Base-by-base conservation (phyloP, 30 jellyfish, hydroid and myxozoan species). In the Chironex yamaguchii region DNA sequence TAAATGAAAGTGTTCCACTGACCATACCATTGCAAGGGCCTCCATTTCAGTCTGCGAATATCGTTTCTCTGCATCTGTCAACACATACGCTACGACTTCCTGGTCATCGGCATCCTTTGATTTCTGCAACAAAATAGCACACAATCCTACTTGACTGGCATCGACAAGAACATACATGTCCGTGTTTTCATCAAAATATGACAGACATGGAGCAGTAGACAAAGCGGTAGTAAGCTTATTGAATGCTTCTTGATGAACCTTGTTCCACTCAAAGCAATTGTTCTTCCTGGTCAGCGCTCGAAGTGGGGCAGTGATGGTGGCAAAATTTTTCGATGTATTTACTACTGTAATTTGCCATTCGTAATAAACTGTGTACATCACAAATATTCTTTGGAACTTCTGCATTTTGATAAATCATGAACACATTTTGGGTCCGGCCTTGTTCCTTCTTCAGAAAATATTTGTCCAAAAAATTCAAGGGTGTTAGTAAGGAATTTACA, bases 391-490 rank as follows among this genome's bases (percentile, higher is more conserved):
- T 72, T 48, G 86, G 86, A 4, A 72, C 64, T 34, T 21, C 64
- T 20, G 89, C 79, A 78, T 65, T 78, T 53, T 21, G 9, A 21
- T 20, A 78, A 23, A 12, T 54, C 89, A 0, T 24, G 26, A 13
- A 78, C 34, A 23, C 51, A 30, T 32, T 53, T 78, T 2, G 91
- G 91, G 42, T 81, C 76, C 20, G 91, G 91, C 17, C 24, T 49
- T 4, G 67, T 81, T 12, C 91, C 85, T 6, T 81, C 83, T 27
- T 66, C 31, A 0, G 75, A 62, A 65, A 63, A 81, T 9, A 81
- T 52, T 26, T 52, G 84, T 2, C 91, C 91, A 30, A 85, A 85
- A 49, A 75, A 87, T 0, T 63, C 79, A 67, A 87, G 75, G 42
- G 78, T 75, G 29, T 33, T 28, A 31, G 76, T 52, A 30, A 75